These are phyloP conservation scores for Ips nitidus DNA, from an alignment of 1,140 invertebrate genomes.

Conservation along the genomic window DNA sequence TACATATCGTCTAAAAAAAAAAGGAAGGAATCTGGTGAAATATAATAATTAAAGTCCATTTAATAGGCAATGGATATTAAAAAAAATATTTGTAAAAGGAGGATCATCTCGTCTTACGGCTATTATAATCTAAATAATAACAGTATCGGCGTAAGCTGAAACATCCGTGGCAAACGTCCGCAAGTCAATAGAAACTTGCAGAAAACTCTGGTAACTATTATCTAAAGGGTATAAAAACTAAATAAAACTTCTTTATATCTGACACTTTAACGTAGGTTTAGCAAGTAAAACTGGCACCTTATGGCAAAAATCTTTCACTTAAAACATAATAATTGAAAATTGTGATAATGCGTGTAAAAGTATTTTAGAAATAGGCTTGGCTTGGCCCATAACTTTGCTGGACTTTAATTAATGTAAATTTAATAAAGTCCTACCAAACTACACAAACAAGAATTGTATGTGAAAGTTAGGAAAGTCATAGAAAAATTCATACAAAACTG, in stretches of 20 bases:
- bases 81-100: constrained; percentile 37
- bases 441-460: too few relatives aligned
- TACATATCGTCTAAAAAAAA: constrained; percentile 17
- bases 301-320: constrained; percentile 43
- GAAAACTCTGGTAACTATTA: constrained; percentile 41
- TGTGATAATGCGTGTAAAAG: too few relatives aligned
- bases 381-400: too few relatives aligned
- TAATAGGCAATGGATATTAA: constrained; percentile 27
- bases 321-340: neutral
- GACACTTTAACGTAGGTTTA: constrained; percentile 32
- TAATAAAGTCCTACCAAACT: neutral
- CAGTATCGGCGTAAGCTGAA: constrained; percentile 33
- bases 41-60: constrained; percentile 38
- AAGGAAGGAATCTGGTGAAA: constrained; percentile 28
- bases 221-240: constrained; percentile 40
- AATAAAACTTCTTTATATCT: constrained; percentile 20
- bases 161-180: constrained; percentile 25
- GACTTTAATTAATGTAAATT: too few relatives aligned
- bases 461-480: constrained; percentile 28
- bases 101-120: constrained; percentile 25
- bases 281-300: constrained; percentile 48
- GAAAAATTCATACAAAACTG: constrained; percentile 29
- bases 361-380: too few relatives aligned
- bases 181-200: constrained; percentile 37
- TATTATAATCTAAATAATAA: constrained; percentile 15